These are phyloP conservation scores for Epizoanthus rinbou DNA, from an alignment of 92 coral and sea anemone genomes.

Conservation along the genomic window DNA sequence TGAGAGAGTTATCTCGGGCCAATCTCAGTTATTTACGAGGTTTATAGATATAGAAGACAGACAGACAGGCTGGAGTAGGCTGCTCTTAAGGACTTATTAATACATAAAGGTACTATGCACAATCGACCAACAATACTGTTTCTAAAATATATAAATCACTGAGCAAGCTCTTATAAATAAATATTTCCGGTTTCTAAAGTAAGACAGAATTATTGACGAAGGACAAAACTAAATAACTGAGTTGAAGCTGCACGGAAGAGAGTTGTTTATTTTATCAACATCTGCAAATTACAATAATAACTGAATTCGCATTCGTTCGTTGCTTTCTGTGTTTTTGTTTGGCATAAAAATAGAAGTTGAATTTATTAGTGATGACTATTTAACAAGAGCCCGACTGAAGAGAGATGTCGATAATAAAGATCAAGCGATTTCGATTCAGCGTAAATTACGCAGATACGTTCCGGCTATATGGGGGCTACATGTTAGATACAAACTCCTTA, in stretches of 20 bases:
- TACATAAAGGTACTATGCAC: no score
- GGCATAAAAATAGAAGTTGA: neutral
- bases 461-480: no score
- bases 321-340: neutral
- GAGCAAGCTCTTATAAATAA: neutral
- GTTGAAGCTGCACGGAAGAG: neutral
- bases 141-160: neutral
- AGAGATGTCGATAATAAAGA: no score
- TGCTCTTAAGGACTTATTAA: neutral
- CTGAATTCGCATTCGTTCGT: neutral
- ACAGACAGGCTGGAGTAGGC: neutral
- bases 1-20: no score
- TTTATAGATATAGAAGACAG: neutral
- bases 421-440: no score
- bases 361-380: neutral
- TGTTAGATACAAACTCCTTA: no score
- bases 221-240: neutral
- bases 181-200: neutral
- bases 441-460: no score
- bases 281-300: neutral
- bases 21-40: no score
- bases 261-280: neutral
- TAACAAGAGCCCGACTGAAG: no score
- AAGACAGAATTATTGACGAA: neutral
- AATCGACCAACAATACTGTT: no score